phyloP scores from a whole-genome alignment of 2,888 invertebrate genomes.

The Myathropa florea region DNA sequence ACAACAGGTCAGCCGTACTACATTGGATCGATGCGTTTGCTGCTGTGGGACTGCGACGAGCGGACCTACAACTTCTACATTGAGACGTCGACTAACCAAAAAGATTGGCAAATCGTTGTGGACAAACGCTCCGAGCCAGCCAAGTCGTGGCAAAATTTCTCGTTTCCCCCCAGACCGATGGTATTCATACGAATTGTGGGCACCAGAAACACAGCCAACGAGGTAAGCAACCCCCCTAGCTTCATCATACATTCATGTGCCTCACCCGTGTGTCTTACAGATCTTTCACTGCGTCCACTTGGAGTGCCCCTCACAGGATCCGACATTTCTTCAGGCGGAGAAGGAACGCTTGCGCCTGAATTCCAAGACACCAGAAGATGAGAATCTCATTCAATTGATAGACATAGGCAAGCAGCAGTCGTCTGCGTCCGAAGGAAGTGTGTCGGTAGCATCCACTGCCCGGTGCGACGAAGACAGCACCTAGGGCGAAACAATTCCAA shows the following conservation, averaged over 20 bases:
- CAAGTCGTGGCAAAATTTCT: conserved; percentile 96
- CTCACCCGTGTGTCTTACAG: conserved; percentile 80
- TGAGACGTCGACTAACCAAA: conserved; percentile 95
- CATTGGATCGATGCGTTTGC: conserved; percentile 92
- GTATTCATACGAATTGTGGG: conserved; percentile 97
- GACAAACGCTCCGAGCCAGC: conserved; percentile 93
- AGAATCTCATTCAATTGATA: conserved; percentile 55
- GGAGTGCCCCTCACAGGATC: conserved; percentile 92
- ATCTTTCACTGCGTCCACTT: conserved; percentile 99
- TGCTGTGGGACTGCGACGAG: conserved; percentile 98
- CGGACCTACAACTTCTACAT: conserved; percentile 97
- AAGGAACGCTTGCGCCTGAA: conserved; percentile 40
- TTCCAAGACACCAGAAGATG: conserved; percentile 45
- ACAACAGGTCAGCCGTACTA: conserved; percentile 93
- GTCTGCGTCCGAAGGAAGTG: conserved; percentile 36
- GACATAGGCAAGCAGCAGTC: conserved; percentile 31
- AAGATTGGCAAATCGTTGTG: conserved; percentile 94
- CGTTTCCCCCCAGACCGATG: conserved; percentile 91
- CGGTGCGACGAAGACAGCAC: conserved; percentile 46
- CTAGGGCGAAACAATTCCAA: conserved; percentile 17
- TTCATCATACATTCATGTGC: neutral
- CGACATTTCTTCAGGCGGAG: conserved; percentile 70
- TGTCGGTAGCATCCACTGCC: conserved; percentile 49
- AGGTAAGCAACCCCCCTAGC: conserved; percentile 83
- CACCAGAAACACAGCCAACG: conserved; percentile 98